Percentiles rank a stretch among this genome's conserved stretches.
Conservation (phyloP, 2,113 vertebrate genomes). For the Brienomyrus brachyistius region DNA sequence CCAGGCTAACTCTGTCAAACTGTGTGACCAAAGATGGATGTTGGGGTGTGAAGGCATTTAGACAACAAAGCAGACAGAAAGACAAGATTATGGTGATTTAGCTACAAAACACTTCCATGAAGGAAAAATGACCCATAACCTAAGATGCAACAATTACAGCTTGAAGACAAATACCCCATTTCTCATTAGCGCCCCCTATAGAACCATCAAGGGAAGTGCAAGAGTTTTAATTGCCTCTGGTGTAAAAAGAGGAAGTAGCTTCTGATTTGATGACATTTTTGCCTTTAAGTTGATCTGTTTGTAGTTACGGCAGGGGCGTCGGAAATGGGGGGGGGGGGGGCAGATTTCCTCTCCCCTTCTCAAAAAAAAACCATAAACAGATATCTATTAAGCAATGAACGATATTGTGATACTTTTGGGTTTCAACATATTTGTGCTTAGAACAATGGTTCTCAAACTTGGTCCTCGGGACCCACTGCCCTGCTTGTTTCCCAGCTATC, state of each 20-base stretch:
- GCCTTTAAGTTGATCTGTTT: neutral
- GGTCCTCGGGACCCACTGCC: too few species aligned
- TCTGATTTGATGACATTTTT: neutral
- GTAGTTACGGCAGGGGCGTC: neutral
- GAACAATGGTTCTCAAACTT: too few species aligned
- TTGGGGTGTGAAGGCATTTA: neutral
- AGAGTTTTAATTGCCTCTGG: neutral
- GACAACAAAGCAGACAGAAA: neutral
- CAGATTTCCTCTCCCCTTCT: neutral
- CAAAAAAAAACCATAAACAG: neutral
- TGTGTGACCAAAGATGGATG: neutral
- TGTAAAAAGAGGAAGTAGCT: neutral
- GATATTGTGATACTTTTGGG: neutral
- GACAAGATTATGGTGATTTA: neutral
- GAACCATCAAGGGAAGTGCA: neutral
- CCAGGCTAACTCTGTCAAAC: neutral
- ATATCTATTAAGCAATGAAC: neutral
- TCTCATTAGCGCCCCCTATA: neutral
- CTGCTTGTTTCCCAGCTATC: too few species aligned
- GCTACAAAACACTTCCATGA: neutral
- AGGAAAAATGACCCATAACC: neutral
- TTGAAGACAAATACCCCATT: neutral
- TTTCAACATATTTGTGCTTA: neutral
- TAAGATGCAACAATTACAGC: neutral
- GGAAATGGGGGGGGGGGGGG: neutral